A percentile compares a stretch with the other conserved stretches of the same genome.
Conservation (phyloP, 1,140 invertebrate species). For the Lasioglossum baleicum region DNA sequence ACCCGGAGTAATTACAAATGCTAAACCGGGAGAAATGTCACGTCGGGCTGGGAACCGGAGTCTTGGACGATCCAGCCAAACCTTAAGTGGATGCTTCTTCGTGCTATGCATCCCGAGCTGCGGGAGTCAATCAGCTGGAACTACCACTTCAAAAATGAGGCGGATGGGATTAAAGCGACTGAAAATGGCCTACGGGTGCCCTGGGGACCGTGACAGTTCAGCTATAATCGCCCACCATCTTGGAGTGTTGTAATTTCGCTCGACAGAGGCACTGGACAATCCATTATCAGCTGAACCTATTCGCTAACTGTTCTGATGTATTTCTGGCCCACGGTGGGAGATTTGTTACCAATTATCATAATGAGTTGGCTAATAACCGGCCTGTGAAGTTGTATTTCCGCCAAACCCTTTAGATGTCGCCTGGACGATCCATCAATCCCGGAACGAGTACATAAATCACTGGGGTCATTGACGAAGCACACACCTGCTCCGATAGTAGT, state of each 20-base stretch:
- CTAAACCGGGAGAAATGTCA: slow-evolving; percentile 18
- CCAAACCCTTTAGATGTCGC: too few relatives aligned
- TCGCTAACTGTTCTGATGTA: not conserved
- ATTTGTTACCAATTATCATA: not conserved
- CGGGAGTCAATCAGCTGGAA: slow-evolving; percentile 40
- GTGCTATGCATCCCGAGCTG: not conserved
- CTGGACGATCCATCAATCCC: too few relatives aligned
- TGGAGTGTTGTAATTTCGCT: not conserved
- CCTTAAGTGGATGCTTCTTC: slow-evolving; percentile 6
- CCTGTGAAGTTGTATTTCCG: too few relatives aligned
- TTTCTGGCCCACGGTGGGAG: not conserved
- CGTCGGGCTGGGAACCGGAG: not conserved
- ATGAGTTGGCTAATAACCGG: too few relatives aligned
- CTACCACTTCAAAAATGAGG: slow-evolving; percentile 44
- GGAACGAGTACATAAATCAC: too few relatives aligned
- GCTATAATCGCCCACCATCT: not conserved
- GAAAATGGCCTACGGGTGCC: not conserved
- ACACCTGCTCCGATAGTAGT: too few relatives aligned
- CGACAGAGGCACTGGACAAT: not conserved
- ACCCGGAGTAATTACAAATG: slow-evolving; percentile 32
- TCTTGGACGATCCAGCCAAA: not conserved
- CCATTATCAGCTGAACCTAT: slow-evolving; percentile 7
- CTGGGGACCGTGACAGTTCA: not conserved
- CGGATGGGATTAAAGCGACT: slow-evolving; percentile 45
- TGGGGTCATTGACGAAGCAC: too few relatives aligned